Conservation (phyloP, 2,797 vertebrate genomes). For the Columba guinea region DNA sequence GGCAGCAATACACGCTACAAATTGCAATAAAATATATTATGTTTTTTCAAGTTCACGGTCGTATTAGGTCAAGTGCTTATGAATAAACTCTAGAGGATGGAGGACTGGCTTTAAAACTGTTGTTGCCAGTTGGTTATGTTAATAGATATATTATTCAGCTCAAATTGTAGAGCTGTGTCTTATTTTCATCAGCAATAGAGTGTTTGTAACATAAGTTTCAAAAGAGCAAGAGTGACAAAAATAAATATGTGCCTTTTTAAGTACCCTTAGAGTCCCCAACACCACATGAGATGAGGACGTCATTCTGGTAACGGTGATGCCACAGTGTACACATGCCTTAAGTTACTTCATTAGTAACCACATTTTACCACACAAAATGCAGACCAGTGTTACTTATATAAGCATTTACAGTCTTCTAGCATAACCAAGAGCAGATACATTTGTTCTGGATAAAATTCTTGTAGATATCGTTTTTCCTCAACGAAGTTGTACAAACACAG, state of each 20-base stretch:
- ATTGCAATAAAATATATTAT: slow-evolving; percentile 22
- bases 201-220: neutral
- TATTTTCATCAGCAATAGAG: slow-evolving; percentile 1
- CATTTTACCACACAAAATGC: neutral
- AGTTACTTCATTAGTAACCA: neutral
- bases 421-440: neutral
- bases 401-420: neutral
- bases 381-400: neutral
- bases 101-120: neutral
- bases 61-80: neutral
- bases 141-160: slow-evolving; percentile 12
- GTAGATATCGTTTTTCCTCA: neutral
- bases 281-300: neutral
- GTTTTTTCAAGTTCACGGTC: neutral
- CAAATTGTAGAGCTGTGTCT: neutral
- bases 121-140: neutral
- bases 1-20: neutral
- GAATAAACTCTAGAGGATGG: slow-evolving; percentile 5
- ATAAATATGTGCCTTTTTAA: neutral
- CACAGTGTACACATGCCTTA: neutral
- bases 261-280: neutral
- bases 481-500: neutral
- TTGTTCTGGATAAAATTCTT: neutral
- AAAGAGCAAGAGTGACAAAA: neutral
- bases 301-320: neutral